A percentile compares a stretch with the other conserved stretches of the same genome.
Evolutionary conservation across 2,797 vertebrate species (phyloP).

Genomic region (Crenichthys baileyi): DNA sequence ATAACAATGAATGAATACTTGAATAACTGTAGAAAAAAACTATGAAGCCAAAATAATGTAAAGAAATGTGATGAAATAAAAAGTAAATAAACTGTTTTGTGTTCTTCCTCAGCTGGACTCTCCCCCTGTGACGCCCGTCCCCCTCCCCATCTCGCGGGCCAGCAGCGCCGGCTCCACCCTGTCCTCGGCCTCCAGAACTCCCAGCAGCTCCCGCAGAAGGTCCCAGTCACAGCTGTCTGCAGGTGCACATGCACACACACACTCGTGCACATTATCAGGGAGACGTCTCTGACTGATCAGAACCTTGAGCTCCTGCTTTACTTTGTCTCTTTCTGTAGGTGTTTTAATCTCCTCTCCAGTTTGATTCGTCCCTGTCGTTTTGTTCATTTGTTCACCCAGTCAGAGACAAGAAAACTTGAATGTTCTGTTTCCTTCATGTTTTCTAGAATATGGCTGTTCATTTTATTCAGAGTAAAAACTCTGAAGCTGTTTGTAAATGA

Average conservation of each 20-base stretch:
- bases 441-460: too few species aligned
- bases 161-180: conserved; percentile 82
- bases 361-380: too few species aligned
- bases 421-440: too few species aligned
- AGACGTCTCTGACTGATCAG: too few species aligned
- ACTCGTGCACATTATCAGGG: background rate
- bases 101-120: conserved; percentile 77
- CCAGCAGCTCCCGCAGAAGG: conserved; percentile 73
- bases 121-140: conserved; percentile 79
- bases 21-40: background rate
- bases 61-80: background rate
- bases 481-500: background rate
- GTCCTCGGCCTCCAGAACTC: conserved; percentile 72
- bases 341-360: too few species aligned
- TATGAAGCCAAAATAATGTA: background rate
- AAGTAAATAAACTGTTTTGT: background rate
- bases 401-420: too few species aligned
- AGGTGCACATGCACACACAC: conserved; percentile 57
- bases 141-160: conserved; percentile 80
- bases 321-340: too few species aligned
- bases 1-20: too few species aligned
- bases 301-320: background rate
- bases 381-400: too few species aligned
- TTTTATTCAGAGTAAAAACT: background rate
- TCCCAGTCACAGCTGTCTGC: conserved; percentile 81